Evolutionary conservation across 2,888 invertebrate species (phyloP), one percentile per base, ranked within the genome.

Genomic region (Cerceris rybyensis): DNA sequence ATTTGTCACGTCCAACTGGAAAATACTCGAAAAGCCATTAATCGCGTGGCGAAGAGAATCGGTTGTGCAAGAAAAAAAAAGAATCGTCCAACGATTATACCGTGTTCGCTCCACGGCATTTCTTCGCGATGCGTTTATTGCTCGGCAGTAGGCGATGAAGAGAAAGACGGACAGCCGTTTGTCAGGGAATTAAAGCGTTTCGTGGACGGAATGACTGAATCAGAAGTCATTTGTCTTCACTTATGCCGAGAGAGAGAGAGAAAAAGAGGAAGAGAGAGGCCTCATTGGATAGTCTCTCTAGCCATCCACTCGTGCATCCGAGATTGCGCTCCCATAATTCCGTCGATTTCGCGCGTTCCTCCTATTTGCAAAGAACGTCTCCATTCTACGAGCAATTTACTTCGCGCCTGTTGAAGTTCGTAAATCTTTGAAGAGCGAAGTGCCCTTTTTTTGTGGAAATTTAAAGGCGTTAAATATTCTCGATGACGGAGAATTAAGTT

Each of bases 181-280:
- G 78, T 75, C 78, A 52, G 52, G 55, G 72, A 72, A 78, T 78
- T 76, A 78, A 78, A 78, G 72, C 65, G 76, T 72, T 66, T 55
- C 67, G 71, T 61, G 59, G 66, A 65, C 67, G 49, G 42, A 57
- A 46, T 42, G 76, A 54, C 54, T 55, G 39, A 78, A 87, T 79
- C 86, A 82, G 81, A 80, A 84, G 86, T 88, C 88, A 85, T 88
- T 86, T 85, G 87, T 88, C 88, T 87, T 86, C 82, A 80, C 82
- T 83, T 82, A 75, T 71, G 64, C 59, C 54, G 58, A 11, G 64
- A 43, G 58, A 67, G 70, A 75, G 4, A 28, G 28, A 28, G 4
- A 28, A 28, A 28, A 28, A 64, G 57, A 57, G 60, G 4, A 28
- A 64, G 57, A 57, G 60, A 42, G 39, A 17, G 13, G n/a, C 42